A percentile compares a stretch with the other conserved stretches of the same genome.
phyloP scores from a whole-genome alignment of 2,797 vertebrate species.

The Gephyroberyx darwinii region DNA sequence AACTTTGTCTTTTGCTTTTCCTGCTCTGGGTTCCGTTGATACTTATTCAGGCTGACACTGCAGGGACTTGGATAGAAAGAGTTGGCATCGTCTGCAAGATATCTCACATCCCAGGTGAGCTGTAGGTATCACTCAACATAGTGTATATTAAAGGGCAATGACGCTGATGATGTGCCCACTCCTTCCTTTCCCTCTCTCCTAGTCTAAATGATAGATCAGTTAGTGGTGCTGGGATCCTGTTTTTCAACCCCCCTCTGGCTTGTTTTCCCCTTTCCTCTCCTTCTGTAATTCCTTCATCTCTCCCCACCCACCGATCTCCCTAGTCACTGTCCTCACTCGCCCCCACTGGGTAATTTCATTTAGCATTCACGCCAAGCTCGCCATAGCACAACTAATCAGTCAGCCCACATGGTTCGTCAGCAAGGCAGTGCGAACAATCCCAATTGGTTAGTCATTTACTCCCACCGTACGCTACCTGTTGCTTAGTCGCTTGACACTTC shows the following conservation, averaged over 20 bases:
- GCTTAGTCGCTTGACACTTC: background rate
- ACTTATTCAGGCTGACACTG: conserved; percentile 24
- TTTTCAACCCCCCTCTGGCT: conserved; percentile 2
- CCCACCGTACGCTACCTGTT: background rate
- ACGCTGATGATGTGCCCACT: conserved; percentile 2
- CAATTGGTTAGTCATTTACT: background rate
- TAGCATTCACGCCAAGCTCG: conserved; percentile 1
- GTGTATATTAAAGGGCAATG: conserved; percentile 29
- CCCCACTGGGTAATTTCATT: conserved; percentile 20
- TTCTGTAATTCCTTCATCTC: background rate
- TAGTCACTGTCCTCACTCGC: conserved; percentile 10
- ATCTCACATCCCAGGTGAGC: conserved; percentile 10
- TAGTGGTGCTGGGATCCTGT: background rate
- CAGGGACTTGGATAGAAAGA: conserved; percentile 6
- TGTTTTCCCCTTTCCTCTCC: background rate
- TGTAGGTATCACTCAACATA: too few species aligned
- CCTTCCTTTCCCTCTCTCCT: background rate
- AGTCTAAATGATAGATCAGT: conserved; percentile 18
- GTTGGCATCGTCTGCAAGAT: conserved; percentile 4
- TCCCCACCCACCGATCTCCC: conserved; percentile 4
- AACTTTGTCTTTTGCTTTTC: conserved; percentile 6
- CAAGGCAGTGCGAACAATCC: conserved; percentile 1
- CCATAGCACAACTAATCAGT: background rate
- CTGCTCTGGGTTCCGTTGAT: conserved; percentile 19
- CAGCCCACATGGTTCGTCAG: conserved; percentile 6